Evolutionary conservation across 2,888 invertebrate genomes (phyloP).

Genomic region (Cartodere bifasciata): DNA sequence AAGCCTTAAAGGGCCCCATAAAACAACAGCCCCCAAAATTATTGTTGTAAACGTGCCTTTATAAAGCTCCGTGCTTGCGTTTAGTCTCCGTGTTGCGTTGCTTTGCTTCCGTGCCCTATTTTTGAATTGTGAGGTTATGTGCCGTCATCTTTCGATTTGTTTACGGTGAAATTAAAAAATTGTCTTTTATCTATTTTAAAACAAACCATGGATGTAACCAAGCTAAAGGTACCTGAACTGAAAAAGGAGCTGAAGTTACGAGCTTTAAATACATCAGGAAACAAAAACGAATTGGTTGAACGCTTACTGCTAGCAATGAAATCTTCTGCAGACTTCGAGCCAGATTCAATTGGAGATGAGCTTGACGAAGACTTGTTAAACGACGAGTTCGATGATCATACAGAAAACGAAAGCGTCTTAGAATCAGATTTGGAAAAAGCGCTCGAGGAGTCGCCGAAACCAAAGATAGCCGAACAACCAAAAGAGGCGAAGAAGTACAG

Average conservation of each 20-base stretch:
- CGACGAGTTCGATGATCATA: slow-evolving; percentile 18
- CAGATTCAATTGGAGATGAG: slow-evolving; percentile 37
- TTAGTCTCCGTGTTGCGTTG: too few relatives aligned
- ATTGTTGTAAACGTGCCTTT: too few relatives aligned
- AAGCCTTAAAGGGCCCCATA: too few relatives aligned
- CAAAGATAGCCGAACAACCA: slow-evolving; percentile 22
- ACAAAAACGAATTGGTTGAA: slow-evolving; percentile 70
- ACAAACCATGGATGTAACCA: slow-evolving; percentile 7
- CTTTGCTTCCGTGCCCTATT: too few relatives aligned
- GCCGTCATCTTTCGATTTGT: too few relatives aligned
- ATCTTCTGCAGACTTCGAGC: slow-evolving; percentile 23
- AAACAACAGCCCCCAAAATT: too few relatives aligned
- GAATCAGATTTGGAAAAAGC: slow-evolving; percentile 25
- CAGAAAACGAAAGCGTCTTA: slow-evolving; percentile 6
- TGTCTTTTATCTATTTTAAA: too few relatives aligned
- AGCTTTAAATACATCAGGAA: slow-evolving; percentile 60
- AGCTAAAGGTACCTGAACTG: slow-evolving; percentile 64
- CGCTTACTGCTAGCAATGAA: slow-evolving; percentile 52
- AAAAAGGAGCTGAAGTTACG: slow-evolving; percentile 70
- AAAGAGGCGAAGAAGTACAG: slow-evolving; percentile 19
- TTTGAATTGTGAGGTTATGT: too few relatives aligned
- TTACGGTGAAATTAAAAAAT: too few relatives aligned
- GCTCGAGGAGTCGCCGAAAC: slow-evolving; percentile 21
- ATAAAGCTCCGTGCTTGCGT: too few relatives aligned
- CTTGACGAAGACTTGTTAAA: slow-evolving; percentile 44